These are phyloP conservation scores for Sebastes diploproa DNA, from an alignment of 2,797 vertebrate genomes.

Conservation along the genomic window DNA sequence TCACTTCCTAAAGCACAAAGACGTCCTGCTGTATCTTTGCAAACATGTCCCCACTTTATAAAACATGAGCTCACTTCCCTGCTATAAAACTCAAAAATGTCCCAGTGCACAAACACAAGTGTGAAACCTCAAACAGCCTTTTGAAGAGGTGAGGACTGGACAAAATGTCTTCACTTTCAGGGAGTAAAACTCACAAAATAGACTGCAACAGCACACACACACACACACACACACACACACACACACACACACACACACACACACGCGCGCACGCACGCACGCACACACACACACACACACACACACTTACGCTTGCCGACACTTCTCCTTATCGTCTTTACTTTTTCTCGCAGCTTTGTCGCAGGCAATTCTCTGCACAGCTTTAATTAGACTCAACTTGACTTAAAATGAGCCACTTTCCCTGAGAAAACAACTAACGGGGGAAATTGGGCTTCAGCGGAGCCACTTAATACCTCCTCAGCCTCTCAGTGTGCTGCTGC, in stretches of 20 bases:
- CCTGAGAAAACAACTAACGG: constrained; percentile 47
- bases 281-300: background rate
- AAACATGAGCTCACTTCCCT: background rate
- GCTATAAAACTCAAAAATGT: background rate
- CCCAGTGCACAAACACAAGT: no score
- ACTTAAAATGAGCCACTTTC: constrained; percentile 51
- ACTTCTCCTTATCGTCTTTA: constrained; percentile 12
- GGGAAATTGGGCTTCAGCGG: constrained; percentile 35
- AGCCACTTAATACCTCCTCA: constrained; percentile 44
- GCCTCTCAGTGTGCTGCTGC: background rate
- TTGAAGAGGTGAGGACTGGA: background rate
- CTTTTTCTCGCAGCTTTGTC: constrained; percentile 16
- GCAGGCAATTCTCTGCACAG: constrained; percentile 17
- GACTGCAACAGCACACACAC: background rate
- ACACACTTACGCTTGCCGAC: background rate
- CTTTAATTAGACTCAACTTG: constrained; percentile 54
- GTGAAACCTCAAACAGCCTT: background rate
- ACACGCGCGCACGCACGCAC: no score
- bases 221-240: no score
- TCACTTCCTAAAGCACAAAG: no score
- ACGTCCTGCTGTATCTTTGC: background rate
- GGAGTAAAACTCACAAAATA: background rate
- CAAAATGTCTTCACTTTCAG: background rate
- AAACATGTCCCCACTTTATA: background rate
- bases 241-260: no score